phyloP scores from a whole-genome alignment of 2,797 vertebrate species.

The Semotilus atromaculatus region DNA sequence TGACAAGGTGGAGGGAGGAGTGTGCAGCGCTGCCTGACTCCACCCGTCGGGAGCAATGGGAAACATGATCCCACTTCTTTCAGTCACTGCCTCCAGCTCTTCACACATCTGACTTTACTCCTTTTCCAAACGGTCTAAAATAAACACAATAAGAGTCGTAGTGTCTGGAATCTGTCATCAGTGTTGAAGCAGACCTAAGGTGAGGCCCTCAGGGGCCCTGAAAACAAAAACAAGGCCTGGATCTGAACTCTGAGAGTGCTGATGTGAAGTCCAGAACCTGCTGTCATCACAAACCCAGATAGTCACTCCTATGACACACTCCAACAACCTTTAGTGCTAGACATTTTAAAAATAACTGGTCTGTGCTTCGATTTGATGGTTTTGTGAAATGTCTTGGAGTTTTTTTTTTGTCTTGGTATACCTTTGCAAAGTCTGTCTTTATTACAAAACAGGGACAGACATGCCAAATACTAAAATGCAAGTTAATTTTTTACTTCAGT shows the following conservation, averaged over 20 bases:
- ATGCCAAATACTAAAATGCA: background rate
- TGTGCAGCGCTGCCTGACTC: constrained; percentile 60
- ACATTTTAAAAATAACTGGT: background rate
- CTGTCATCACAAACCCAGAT: constrained; percentile 56
- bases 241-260: constrained; percentile 49
- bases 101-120: constrained; percentile 44
- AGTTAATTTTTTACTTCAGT: background rate
- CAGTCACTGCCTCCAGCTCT: constrained; percentile 55
- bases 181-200: constrained; percentile 46
- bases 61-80: constrained; percentile 70
- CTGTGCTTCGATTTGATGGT: background rate
- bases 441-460: background rate
- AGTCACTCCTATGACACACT: background rate
- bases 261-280: constrained; percentile 53
- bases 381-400: background rate
- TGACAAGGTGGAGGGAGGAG: constrained; percentile 62
- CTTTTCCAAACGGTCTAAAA: constrained; percentile 57
- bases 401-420: background rate
- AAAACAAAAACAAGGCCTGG: constrained; percentile 42
- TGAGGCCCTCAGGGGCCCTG: constrained; percentile 54
- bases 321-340: constrained; percentile 36
- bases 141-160: constrained; percentile 53
- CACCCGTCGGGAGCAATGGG: constrained; percentile 63
- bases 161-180: constrained; percentile 41
- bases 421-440: background rate